Base-by-base conservation (phyloP, 2,113 vertebrate genomes). In the Clarias batrachus region DNA sequence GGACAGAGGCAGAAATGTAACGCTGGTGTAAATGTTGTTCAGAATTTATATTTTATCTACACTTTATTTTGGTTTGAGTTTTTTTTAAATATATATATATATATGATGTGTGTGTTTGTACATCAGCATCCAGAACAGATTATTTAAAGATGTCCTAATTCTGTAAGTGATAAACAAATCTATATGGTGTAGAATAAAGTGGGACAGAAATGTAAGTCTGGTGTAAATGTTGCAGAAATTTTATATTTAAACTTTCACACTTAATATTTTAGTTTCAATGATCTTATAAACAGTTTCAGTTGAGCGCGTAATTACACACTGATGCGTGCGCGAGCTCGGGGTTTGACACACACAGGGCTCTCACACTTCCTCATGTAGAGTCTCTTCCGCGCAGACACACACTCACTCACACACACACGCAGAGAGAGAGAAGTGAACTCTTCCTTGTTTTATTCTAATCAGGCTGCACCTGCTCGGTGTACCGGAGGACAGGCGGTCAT, bases 331-430 rank as follows among this genome's bases (percentile, higher is more conserved):
- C 4, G 27, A 27, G 74, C 48, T 54, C 11, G 3, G 74, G 0
- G 30, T 16, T 9, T 21, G 11, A 62, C 30, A 41, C 19, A 19
- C 78, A 25, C 19, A 25, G 78, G 23, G 78, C 76, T 56, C 76
- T 48, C 65, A 73, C 70, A 84, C 83, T 84, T 84, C 83, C 83
- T 84, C 68, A 74, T 25, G 27, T 10, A 60, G 10, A 73, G 17
- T 57, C 82, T 82, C 81, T 84, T 84, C 54, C 68, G 66, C 30
- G 13, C 54, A 4, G 25, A 3, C 65, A 30, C 52, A 13, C n/a
- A 19, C 63, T 17, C 41, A 68, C 13, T 27, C 81, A 63, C 79
- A 62, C 77, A 21, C 14, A 37, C n/a, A 30, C 63, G n/a, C n/a
- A n/a, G 25, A 23, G 13, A 54, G 3, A 27, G 17, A 41, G 21